A percentile compares a stretch with the other conserved stretches of the same genome.
Evolutionary conservation across 2,797 vertebrate genomes (phyloP).

Genomic region (Urosaurus nigricauda): DNA sequence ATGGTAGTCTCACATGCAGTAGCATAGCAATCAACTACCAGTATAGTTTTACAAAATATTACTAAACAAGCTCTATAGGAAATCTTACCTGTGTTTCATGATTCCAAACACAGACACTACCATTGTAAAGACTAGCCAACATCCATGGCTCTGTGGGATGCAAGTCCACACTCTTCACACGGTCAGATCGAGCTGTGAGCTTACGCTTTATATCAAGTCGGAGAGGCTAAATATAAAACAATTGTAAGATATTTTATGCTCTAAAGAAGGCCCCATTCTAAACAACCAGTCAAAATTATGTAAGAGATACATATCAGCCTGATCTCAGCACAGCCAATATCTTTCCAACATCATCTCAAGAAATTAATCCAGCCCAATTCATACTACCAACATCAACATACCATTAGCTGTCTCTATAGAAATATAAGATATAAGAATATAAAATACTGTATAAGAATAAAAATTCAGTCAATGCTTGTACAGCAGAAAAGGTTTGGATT

Average conservation of each 20-base stretch:
- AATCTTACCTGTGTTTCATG: slow-evolving; percentile 92
- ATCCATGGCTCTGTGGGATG: slow-evolving; percentile 98
- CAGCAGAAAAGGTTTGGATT: too few relatives aligned
- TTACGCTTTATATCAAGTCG: slow-evolving; percentile 98
- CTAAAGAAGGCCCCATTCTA: not conserved
- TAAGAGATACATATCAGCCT: not conserved
- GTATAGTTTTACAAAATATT: not conserved
- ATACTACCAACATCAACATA: not conserved
- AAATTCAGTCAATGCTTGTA: too few relatives aligned
- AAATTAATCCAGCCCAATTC: not conserved
- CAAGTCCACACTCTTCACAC: slow-evolving; percentile 97
- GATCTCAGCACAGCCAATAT: not conserved
- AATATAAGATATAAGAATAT: too few relatives aligned
- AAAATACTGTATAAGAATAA: too few relatives aligned
- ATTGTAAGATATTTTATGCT: not conserved
- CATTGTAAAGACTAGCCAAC: slow-evolving; percentile 97
- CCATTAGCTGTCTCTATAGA: not conserved
- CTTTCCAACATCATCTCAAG: not conserved
- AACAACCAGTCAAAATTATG: not conserved
- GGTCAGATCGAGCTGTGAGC: slow-evolving; percentile 95
- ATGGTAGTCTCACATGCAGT: not conserved
- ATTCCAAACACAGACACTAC: slow-evolving; percentile 99
- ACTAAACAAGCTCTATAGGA: slow-evolving; percentile 27
- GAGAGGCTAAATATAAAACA: slow-evolving; percentile 85
- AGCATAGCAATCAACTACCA: not conserved